Evolutionary conservation across 2,113 vertebrate genomes (phyloP), one percentile per base, ranked within the genome.

Genomic region (Rhinoderma darwinii): DNA sequence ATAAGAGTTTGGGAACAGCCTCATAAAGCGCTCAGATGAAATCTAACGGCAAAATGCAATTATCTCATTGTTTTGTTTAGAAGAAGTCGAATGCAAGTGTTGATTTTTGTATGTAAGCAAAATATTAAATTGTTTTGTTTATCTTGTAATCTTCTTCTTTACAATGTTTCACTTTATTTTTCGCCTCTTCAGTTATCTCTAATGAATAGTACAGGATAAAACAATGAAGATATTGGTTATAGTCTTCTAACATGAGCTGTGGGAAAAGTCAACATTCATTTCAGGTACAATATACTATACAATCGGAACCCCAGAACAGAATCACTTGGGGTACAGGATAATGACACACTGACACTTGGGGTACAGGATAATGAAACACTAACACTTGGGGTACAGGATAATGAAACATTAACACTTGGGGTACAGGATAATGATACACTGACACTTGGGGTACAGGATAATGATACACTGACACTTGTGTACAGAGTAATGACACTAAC

Each of bases 61-160:
- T 56, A 56, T 56, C 43, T n/a, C n/a, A 30, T 44, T 47, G 47
- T 75, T 44, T 76, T 76, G 73, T 76, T 76, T 76, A 47, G 43
- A 27, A 76, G 22, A 14, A 50, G 43, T 76, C 5, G 25, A 27
- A 76, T 47, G 41, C n/a, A 22, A 54, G 76, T 25, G 50, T 22
- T 79, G 4, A 35, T 35, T 79, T 78, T 56, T 79, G 30, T 35
- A 22, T 27, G 22, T 32, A 79, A 79, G 76, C 44, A 79, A 79
- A 56, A 79, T 56, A 79, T 51, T 35, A 79, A 51, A 56, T 37
- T 54, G 47, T 47, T 77, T 50, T 77, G 72, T 76, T 79, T 30
- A 56, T 79, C 12, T 56, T 56, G 47, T 51, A 50, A 44, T 77
- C 27, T 18, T 7, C 11, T 32, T 30, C 44, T 51, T 77, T 43